These are phyloP conservation scores for Drosophila ananassae DNA, from an alignment of 1,140 invertebrate species.

Conservation along the genomic window DNA sequence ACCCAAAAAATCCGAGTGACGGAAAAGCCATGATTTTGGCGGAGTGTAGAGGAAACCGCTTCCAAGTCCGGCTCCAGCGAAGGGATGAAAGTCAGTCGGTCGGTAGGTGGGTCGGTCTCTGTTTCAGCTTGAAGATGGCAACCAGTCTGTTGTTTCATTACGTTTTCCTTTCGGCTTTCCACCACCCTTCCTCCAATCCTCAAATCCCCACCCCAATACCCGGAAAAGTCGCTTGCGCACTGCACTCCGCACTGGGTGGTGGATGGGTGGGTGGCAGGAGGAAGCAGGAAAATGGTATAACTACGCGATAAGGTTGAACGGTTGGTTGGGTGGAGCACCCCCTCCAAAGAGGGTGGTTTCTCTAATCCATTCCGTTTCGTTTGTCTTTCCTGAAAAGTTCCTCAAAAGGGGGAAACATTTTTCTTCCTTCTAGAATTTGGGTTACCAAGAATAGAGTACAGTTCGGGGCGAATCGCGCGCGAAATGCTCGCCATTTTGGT, in stretches of 20 bases:
- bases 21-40: slow-evolving; percentile 45
- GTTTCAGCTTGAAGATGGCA: slow-evolving; percentile 69
- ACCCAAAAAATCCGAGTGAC: slow-evolving; percentile 24
- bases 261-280: slow-evolving; percentile 6
- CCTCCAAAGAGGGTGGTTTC: slow-evolving; percentile 21
- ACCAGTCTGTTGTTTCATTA: slow-evolving; percentile 55
- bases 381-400: slow-evolving; percentile 15
- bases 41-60: slow-evolving; percentile 56
- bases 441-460: slow-evolving; percentile 22
- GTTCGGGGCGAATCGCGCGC: slow-evolving; percentile 51
- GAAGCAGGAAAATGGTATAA: slow-evolving; percentile 43
- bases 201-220: background rate
- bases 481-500: slow-evolving; percentile 50
- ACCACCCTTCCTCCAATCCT: background rate
- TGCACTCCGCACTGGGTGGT: slow-evolving; percentile 7
- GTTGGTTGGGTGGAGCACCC: slow-evolving; percentile 3
- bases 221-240: slow-evolving; percentile 54
- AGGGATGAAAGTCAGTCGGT: slow-evolving; percentile 68
- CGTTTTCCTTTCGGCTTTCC: slow-evolving; percentile 32
- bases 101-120: slow-evolving; percentile 16
- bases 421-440: slow-evolving; percentile 29
- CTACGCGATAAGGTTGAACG: slow-evolving; percentile 27
- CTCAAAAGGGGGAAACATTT: slow-evolving; percentile 2
- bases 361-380: slow-evolving; percentile 14
- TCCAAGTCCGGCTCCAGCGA: slow-evolving; percentile 37